Evolutionary conservation across 2,797 vertebrate genomes (phyloP).

Genomic region (Coccyzus lansbergi): DNA sequence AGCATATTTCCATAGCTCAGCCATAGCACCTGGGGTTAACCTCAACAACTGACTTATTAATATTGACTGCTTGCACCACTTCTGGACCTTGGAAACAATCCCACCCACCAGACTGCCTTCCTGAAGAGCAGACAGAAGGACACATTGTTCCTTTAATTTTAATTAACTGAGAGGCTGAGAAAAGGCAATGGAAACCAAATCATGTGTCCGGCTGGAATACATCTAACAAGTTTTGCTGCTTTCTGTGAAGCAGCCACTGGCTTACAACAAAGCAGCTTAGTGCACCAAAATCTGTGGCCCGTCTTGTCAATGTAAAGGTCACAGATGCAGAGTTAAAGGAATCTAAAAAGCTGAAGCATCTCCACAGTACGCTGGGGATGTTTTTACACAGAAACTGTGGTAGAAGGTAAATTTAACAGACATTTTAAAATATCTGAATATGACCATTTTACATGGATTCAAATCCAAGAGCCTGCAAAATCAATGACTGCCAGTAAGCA

Average conservation of each 20-base stretch:
- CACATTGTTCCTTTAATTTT: constrained; percentile 2
- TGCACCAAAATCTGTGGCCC: neutral
- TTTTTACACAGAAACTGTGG: neutral
- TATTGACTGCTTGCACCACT: neutral
- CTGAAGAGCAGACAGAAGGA: constrained; percentile 26
- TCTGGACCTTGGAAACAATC: neutral
- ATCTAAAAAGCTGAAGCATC: neutral
- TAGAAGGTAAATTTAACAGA: neutral
- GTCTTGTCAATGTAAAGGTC: neutral
- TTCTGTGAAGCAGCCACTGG: neutral
- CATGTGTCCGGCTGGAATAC: neutral
- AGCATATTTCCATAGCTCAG: neutral
- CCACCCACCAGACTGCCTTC: constrained; percentile 14
- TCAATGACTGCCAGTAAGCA: neutral
- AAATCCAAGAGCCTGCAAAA: neutral
- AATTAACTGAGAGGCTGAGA: neutral
- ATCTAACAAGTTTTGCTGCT: neutral
- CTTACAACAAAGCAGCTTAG: neutral
- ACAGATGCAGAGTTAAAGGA: neutral
- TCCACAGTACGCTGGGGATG: neutral
- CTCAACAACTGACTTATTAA: neutral
- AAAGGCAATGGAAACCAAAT: neutral
- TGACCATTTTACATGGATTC: neutral
- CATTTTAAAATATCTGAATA: neutral
- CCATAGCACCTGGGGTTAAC: fast-evolving